Conservation (phyloP, 2,797 vertebrate species). For the Saxicola maurus region DNA sequence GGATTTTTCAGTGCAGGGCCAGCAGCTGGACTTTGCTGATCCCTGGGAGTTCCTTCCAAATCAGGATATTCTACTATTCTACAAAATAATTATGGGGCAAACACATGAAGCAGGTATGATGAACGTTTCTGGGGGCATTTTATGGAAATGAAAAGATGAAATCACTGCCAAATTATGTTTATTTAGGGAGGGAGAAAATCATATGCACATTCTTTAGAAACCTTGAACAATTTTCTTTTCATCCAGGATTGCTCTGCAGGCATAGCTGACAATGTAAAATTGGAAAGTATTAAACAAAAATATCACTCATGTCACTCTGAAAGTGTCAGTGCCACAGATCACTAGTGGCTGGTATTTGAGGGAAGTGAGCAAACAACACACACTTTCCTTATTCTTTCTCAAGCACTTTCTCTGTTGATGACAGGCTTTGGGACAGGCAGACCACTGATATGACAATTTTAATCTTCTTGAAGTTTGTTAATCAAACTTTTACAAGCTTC, state of each 20-base stretch:
- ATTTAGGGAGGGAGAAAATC: not conserved
- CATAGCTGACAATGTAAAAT: not conserved
- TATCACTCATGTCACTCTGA: not conserved
- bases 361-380: not conserved
- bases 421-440: not conserved
- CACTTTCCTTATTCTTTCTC: not conserved
- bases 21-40: not conserved
- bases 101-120: not conserved
- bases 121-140: rapidly evolving
- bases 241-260: not conserved
- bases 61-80: not conserved
- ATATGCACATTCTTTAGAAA: not conserved
- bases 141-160: not conserved
- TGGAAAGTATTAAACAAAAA: not conserved
- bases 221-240: not conserved
- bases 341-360: not conserved
- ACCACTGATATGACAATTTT: not conserved
- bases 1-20: not conserved
- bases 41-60: not conserved
- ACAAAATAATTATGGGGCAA: not conserved
- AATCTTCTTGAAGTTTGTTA: not conserved
- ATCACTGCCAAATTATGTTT: not conserved
- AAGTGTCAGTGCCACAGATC: not conserved
- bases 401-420: not conserved
- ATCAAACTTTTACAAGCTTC: not conserved